Conservation (phyloP, 1,140 invertebrate species). For the Brachionus angularis region DNA sequence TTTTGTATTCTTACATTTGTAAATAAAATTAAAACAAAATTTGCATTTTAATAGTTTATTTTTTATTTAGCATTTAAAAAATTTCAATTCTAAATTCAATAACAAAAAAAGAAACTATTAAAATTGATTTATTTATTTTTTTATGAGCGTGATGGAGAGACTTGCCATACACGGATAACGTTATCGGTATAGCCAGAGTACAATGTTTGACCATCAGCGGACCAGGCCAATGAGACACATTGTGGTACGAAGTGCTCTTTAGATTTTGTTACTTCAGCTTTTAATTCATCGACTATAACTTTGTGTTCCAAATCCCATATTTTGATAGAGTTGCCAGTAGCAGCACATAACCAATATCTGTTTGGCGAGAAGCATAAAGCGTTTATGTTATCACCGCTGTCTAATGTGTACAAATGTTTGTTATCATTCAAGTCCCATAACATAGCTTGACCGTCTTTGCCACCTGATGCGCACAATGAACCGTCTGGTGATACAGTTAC, state of each 20-base stretch:
- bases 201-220: constrained; percentile 94
- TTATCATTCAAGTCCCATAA: constrained; percentile 99
- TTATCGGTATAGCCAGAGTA: constrained; percentile 99
- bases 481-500: constrained; percentile 99
- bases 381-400: constrained; percentile 97
- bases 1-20: background rate
- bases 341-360: constrained; percentile 98
- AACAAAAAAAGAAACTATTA: too few relatives aligned
- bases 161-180: constrained; percentile 78
- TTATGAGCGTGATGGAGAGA: constrained; percentile 8
- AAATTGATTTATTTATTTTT: constrained; percentile 22
- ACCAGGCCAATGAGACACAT: constrained; percentile 97
- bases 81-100: too few relatives aligned
- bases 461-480: constrained; percentile 96
- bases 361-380: constrained; percentile 98
- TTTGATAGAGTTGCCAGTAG: constrained; percentile 96
- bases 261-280: constrained; percentile 76
- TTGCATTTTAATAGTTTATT: too few relatives aligned
- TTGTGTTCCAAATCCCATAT: constrained; percentile 99
- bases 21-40: background rate
- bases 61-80: too few relatives aligned
- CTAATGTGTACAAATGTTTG: constrained; percentile 96
- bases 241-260: constrained; percentile 68
- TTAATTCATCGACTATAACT: constrained; percentile 95
- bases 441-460: constrained; percentile 99